Percentiles rank a stretch among this genome's conserved stretches.
Evolutionary conservation across 2,797 vertebrate genomes (phyloP).

Genomic region (Protosalanx chinensis): DNA sequence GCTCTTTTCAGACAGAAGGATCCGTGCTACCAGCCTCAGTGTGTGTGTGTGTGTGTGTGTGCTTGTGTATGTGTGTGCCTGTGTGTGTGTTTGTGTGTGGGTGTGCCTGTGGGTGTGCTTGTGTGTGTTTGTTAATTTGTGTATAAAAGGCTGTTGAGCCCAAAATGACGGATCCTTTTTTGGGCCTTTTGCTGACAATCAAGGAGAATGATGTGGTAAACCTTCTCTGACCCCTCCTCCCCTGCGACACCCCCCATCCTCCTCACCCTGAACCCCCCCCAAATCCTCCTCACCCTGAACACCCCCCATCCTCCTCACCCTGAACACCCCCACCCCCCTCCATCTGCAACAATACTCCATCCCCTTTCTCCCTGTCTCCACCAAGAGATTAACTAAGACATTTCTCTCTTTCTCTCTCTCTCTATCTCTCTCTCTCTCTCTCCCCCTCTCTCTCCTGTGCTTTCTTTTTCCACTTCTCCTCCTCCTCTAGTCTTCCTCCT

Average conservation of each 20-base stretch:
- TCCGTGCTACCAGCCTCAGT: slow-evolving; percentile 59
- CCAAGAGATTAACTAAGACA: neutral
- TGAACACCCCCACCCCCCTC: neutral
- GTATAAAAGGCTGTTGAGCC: slow-evolving; percentile 32
- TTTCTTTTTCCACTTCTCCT: slow-evolving; percentile 38
- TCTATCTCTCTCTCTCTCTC: slow-evolving; percentile 24
- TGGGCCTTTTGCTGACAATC: slow-evolving; percentile 49
- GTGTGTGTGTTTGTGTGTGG: slow-evolving; percentile 18
- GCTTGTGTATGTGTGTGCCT: slow-evolving; percentile 29
- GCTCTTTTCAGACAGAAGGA: slow-evolving; percentile 64
- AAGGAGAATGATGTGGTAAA: slow-evolving; percentile 43
- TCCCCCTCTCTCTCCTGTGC: neutral
- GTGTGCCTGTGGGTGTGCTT: slow-evolving; percentile 40
- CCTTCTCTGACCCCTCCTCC: slow-evolving; percentile 43
- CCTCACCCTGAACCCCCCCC: too few relatives aligned
- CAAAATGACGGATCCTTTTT: slow-evolving; percentile 64
- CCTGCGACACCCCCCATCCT: slow-evolving; percentile 22
- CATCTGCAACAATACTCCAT: neutral
- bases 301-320: slow-evolving; percentile 22
- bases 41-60: slow-evolving; percentile 17
- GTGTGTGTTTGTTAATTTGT: neutral
- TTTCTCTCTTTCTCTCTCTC: too few relatives aligned
- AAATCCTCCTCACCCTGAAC: too few relatives aligned
- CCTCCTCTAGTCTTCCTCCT: slow-evolving; percentile 42
- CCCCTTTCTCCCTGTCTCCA: neutral